These are phyloP conservation scores for Catharus bicknelli DNA, from an alignment of 2,113 vertebrate species.

Conservation along the genomic window DNA sequence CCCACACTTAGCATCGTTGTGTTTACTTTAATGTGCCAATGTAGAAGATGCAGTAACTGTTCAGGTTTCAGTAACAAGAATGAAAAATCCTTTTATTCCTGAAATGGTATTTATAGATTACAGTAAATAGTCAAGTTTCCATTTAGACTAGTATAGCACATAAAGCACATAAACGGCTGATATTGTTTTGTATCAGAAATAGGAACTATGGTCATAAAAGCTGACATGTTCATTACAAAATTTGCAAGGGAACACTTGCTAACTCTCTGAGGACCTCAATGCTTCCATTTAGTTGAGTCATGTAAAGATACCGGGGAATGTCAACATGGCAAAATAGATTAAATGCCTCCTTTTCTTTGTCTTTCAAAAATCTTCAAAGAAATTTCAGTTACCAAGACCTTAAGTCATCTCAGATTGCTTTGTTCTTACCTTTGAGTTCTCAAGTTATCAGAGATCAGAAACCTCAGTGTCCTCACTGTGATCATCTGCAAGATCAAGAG, in stretches of 20 bases:
- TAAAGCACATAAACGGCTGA: background rate
- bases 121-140: background rate
- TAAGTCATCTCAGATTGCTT: background rate
- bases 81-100: background rate
- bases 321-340: background rate
- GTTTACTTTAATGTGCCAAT: background rate
- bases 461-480: rapidly evolving
- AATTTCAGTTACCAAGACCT: background rate
- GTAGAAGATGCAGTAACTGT: background rate
- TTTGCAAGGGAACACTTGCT: background rate
- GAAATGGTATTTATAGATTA: background rate
- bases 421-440: background rate
- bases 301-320: background rate
- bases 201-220: background rate
- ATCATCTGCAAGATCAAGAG: background rate
- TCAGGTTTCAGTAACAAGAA: background rate
- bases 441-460: background rate
- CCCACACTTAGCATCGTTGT: background rate
- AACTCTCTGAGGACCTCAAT: background rate
- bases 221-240: background rate
- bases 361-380: background rate
- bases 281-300: background rate
- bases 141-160: background rate
- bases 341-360: background rate
- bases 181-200: background rate